Base-by-base conservation (phyloP, 2,888 invertebrate species). In the Helicoverpa assulta region DNA sequence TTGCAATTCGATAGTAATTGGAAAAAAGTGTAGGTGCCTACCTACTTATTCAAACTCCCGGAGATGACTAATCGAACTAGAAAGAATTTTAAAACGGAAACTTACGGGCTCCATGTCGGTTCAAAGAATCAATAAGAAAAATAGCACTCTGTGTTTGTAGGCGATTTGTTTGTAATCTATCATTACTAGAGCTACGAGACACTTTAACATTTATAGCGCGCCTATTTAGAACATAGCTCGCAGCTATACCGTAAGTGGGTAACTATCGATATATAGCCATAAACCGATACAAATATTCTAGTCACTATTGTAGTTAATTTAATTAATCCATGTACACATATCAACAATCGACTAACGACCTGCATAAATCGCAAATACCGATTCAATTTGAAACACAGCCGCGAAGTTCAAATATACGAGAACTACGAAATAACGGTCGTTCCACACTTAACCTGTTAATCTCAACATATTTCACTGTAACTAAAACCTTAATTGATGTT, bases 401-500 rank as follows among this genome's bases (percentile, higher is more conserved):
- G 82, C 85, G 84, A 85, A 88, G 80, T 85, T 87, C 87, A 87
- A 89, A 88, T 89, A 88, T 88, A 91, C 85, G 86, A 81, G 85
- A 86, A 87, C 83, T 84, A 86, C 86, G 81, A 86, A 85, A 84
- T 91, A 92, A 90, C 92, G 89, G 92, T 85, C 78, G 76, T 73
- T 60, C 63, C 82, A 85, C 86, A 87, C 88, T 87, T 86, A 85
- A 87, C 84, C 85, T 86, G 88, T 88, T 87, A 73, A 73, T 81
- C 81, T 85, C 65, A 67, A 70, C 81, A 81, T 79, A 83, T 80
- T 81, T 85, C 80, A 80, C 80, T 85, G 82, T 81, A 78, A 76
- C 80, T 81, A 84, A 81, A 82, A 78, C 85, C 78, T 85, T 86
- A 88, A 88, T 85, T 85, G 84, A 85, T 86, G 79, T 78, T 84